Base-by-base conservation (phyloP, 2,888 invertebrate species). In the Lithophane ornitopus region DNA sequence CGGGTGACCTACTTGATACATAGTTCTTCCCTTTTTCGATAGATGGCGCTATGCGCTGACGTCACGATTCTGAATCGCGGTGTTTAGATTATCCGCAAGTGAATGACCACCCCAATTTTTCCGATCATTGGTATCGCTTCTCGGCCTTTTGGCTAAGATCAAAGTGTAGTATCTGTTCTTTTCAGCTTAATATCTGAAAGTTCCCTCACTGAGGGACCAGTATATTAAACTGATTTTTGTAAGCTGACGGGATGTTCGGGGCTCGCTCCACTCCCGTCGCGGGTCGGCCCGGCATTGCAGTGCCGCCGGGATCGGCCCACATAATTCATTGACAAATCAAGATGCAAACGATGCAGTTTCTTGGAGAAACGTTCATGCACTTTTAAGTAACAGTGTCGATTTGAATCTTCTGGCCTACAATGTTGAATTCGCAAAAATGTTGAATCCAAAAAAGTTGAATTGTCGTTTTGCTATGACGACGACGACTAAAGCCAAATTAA, bases 281-380 rank as follows among this genome's bases (percentile, higher is more conserved):
- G n/a, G n/a, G n/a, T n/a, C 76, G 76, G 76, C 76, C 76, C 76
- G 76, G 76, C 76, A 76, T 76, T 76, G 77, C 77, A 68, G 68
- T 68, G 63, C 63, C 68, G 56, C 61, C 61, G 39, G 65, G 65
- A 46, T 65, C 65, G 44, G 65, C 65, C 65, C 44, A 65, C 26
- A 19, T 65, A 26, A 8, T 44, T 12, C 26, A 41, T 19, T 44
- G 6, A 44, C 11, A 19, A 46, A 46, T 46, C 34, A 34, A 34
- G 7, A 19, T 49, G 7, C 7, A 19, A 16, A 49, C 16, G 19
- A 49, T 19, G 16, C 19, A 49, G 16, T 19, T 49, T 46, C 16
- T 16, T 16, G 6, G 16, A 16, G 46, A 16, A 16, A 46, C 46
- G 6, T 34, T n/a, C n/a, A n/a, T n/a, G n/a, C n/a, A n/a, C n/a